These are phyloP conservation scores for Xestia sexstrigata DNA, from an alignment of 2,888 invertebrate species.

Conservation along the genomic window DNA sequence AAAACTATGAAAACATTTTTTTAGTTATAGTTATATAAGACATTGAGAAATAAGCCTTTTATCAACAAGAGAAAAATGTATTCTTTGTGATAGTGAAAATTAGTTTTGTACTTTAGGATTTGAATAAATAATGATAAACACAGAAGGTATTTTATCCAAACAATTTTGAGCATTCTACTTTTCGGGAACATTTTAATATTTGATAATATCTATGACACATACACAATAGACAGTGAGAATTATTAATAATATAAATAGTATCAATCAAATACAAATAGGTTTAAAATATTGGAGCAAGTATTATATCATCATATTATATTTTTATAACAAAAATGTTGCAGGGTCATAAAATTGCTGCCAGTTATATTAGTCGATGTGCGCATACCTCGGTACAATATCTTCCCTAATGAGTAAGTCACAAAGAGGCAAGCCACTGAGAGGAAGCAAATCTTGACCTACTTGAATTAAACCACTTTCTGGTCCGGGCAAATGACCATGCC, in stretches of 20 bases:
- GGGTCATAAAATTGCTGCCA: constrained; percentile 18
- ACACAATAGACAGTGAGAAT: constrained; percentile 63
- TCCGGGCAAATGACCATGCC: constrained; percentile 93
- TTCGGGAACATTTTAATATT: constrained; percentile 25
- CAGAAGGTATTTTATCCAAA: constrained; percentile 20
- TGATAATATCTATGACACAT: constrained; percentile 61
- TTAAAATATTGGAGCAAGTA: constrained; percentile 66
- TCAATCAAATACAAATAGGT: constrained; percentile 36
- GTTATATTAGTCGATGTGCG: constrained; percentile 92
- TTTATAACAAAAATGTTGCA: constrained; percentile 54
- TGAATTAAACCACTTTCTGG: constrained; percentile 91
- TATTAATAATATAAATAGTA: constrained; percentile 48
- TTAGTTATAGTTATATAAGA: no score
- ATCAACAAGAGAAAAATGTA: constrained; percentile 26
- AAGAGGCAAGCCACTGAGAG: constrained; percentile 92
- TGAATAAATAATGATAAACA: constrained; percentile 40
- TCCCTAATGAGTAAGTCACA: constrained; percentile 95
- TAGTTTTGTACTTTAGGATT: constrained; percentile 56
- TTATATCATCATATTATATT: constrained; percentile 36
- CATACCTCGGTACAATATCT: constrained; percentile 94
- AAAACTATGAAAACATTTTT: not conserved
- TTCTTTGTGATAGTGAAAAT: constrained; percentile 7
- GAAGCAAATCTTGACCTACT: constrained; percentile 93
- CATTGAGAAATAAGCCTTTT: constrained; percentile 3
- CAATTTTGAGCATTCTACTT: constrained; percentile 11